phyloP scores from a whole-genome alignment of 2,888 invertebrate genomes.

The Meiosimyza platycephala region DNA sequence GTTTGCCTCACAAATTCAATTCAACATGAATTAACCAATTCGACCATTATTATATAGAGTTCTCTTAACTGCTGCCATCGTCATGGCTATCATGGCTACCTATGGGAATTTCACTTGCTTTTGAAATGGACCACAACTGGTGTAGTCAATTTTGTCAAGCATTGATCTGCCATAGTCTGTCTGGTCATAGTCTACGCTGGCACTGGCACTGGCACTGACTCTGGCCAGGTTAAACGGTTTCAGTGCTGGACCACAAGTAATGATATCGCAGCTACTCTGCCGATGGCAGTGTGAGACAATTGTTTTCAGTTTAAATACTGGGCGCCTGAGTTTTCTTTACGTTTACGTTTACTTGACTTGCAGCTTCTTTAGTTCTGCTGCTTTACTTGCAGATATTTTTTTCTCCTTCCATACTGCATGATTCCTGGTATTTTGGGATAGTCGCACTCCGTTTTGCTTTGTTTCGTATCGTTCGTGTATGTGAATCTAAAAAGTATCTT shows the following conservation, averaged over 20 bases:
- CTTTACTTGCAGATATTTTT: not conserved
- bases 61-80: constrained; percentile 1
- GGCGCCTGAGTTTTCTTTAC: constrained; percentile 34
- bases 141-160: constrained; percentile 29
- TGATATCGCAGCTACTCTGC: not conserved
- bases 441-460: constrained; percentile 21
- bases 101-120: constrained; percentile 26
- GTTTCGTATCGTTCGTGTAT: constrained; percentile 22
- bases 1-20: constrained; percentile 20
- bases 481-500: constrained; percentile 47
- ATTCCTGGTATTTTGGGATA: constrained; percentile 47
- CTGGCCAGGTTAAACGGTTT: constrained; percentile 25
- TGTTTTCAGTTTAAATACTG: constrained; percentile 31
- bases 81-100: not conserved
- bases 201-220: not conserved
- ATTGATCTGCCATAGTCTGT: not conserved
- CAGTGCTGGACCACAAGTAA: constrained; percentile 5
- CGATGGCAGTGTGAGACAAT: constrained; percentile 22
- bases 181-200: not conserved
- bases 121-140: constrained; percentile 20
- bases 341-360: constrained; percentile 7
- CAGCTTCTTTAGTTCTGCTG: not conserved
- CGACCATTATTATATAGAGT: constrained; percentile 27
- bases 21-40: constrained; percentile 35
- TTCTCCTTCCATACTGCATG: constrained; percentile 35